Percentiles rank a stretch among this genome's conserved stretches.
Evolutionary conservation across 1,140 invertebrate species (phyloP).

Genomic region (Cephus cinctus): DNA sequence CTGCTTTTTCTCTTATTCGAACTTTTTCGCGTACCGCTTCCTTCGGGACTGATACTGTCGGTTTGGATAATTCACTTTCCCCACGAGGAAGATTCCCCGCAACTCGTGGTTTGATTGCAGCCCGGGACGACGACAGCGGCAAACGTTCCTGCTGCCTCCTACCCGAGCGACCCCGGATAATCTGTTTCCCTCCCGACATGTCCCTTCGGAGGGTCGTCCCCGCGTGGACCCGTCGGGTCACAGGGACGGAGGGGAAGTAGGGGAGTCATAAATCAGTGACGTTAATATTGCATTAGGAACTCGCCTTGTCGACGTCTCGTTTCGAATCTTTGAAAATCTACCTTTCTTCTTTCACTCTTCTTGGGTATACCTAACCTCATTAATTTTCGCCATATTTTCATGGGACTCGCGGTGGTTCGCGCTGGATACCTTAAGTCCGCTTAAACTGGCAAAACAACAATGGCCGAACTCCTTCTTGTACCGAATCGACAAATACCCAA

Average conservation of each 20-base stretch:
- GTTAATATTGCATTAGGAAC: constrained; percentile 24
- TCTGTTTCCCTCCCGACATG: not conserved
- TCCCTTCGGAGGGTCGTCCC: not conserved
- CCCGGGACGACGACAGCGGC: constrained; percentile 14
- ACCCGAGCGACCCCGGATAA: constrained; percentile 5
- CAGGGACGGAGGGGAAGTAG: constrained; percentile 17
- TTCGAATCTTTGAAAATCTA: constrained; percentile 8
- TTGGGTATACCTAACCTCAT: no score
- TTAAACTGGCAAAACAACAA: no score
- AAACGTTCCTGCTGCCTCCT: constrained; percentile 18
- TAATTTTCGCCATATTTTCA: no score
- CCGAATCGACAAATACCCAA: no score
- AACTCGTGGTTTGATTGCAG: constrained; percentile 30
- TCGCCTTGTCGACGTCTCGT: constrained; percentile 25
- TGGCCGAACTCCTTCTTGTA: no score
- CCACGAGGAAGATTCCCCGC: constrained; percentile 12
- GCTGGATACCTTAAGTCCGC: no score
- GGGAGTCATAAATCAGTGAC: constrained; percentile 28
- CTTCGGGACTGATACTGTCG: no score
- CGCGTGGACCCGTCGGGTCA: constrained; percentile 6
- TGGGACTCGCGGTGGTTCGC: no score
- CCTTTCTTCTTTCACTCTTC: constrained; percentile 1
- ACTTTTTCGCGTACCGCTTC: no score
- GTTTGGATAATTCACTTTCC: no score
- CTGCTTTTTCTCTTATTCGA: no score